Evolutionary conservation across 2,888 invertebrate species (phyloP).

Genomic region (Himalopsyche kuldschensis): DNA sequence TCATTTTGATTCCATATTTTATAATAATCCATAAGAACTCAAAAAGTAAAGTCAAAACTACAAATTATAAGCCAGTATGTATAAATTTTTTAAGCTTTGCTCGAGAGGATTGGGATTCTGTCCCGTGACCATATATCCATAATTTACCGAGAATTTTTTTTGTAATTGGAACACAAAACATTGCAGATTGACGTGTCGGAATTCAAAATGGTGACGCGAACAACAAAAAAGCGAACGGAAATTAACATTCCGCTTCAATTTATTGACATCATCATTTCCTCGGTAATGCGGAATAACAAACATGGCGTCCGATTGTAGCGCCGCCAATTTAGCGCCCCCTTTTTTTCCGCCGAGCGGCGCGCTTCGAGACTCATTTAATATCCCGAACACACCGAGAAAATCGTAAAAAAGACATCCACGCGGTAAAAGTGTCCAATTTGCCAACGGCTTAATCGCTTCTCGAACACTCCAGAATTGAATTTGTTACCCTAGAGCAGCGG

Average conservation of each 20-base stretch:
- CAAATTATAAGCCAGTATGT: too few relatives aligned
- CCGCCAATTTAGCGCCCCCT: neutral
- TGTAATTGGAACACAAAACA: neutral
- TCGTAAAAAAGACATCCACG: conserved; percentile 1
- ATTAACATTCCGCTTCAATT: conserved; percentile 26
- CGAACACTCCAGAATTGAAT: conserved; percentile 7
- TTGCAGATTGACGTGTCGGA: neutral
- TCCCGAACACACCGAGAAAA: conserved; percentile 12
- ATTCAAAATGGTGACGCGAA: neutral
- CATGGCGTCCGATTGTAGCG: conserved; percentile 12
- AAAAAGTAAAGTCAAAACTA: too few relatives aligned
- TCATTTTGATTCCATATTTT: too few relatives aligned
- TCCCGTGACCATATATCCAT: too few relatives aligned
- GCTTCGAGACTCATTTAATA: conserved; percentile 15
- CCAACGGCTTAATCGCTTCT: neutral
- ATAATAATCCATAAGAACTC: too few relatives aligned
- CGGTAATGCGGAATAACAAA: conserved; percentile 19
- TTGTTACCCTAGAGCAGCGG: neutral
- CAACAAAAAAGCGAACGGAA: conserved; percentile 11
- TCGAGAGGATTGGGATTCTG: too few relatives aligned
- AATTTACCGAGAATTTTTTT: too few relatives aligned
- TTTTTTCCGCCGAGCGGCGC: conserved; percentile 2
- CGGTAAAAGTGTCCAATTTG: conserved; percentile 2
- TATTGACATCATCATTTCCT: conserved; percentile 31
- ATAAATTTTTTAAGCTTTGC: too few relatives aligned